Evolutionary conservation across 2,797 vertebrate genomes (phyloP).

Genomic region (Vespertilio murinus): DNA sequence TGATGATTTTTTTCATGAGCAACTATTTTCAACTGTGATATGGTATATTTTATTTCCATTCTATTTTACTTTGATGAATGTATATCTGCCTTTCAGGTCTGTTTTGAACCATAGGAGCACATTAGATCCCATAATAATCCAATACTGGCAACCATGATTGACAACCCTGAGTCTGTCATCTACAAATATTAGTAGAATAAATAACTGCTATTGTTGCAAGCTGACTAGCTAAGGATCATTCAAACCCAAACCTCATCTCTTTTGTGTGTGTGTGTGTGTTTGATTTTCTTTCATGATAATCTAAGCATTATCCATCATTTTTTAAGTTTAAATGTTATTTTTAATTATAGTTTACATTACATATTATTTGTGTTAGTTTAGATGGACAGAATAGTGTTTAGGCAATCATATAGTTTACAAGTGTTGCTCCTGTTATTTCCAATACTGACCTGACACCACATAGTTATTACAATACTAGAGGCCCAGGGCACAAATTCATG

Average conservation of each 20-base stretch:
- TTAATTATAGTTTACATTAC: not conserved
- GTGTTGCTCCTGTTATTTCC: not conserved
- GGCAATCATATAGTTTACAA: not conserved
- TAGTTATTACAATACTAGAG: not conserved
- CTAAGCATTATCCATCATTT: not conserved
- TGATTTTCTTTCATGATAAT: not conserved
- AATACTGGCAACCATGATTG: not conserved
- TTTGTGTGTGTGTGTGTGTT: not conserved
- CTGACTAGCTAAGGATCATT: not conserved
- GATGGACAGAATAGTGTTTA: not conserved
- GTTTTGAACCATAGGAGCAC: not conserved
- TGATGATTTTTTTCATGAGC: not conserved
- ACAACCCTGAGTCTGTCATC: not conserved
- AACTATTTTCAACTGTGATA: not conserved
- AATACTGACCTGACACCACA: not conserved
- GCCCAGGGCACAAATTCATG: no score
- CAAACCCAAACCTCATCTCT: not conserved
- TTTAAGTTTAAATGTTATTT: not conserved
- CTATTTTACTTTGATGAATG: not conserved
- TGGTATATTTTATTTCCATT: not conserved
- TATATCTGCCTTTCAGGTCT: not conserved
- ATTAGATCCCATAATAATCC: not conserved
- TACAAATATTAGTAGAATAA: not conserved
- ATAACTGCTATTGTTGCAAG: not conserved
- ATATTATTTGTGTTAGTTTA: not conserved